A percentile compares a stretch with the other conserved stretches of the same genome.
phyloP scores from a whole-genome alignment of 53 echinoderm and acorn worm genomes.

The Apostichopus leukothele region DNA sequence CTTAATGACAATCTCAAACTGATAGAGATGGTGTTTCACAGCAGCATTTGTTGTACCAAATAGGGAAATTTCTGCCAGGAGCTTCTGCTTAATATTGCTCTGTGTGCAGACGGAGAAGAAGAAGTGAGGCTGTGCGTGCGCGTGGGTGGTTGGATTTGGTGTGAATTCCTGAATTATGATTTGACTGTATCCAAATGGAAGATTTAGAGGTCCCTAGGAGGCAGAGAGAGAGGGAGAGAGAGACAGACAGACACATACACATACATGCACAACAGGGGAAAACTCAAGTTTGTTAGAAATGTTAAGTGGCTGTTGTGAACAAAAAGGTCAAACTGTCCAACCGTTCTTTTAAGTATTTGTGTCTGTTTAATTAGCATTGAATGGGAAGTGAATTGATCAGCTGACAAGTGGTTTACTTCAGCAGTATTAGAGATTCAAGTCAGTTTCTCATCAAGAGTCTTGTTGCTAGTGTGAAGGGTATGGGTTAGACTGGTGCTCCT shows the following conservation, averaged over 20 bases:
- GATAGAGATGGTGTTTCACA: neutral
- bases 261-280: neutral
- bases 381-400: neutral
- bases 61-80: neutral
- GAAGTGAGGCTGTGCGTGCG: slow-evolving; percentile 25
- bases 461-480: no score
- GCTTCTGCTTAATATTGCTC: neutral
- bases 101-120: neutral
- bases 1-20: neutral
- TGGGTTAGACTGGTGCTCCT: no score
- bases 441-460: no score
- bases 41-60: neutral
- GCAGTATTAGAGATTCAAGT: neutral
- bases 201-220: slow-evolving; percentile 38
- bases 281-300: slow-evolving; percentile 11
- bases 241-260: neutral
- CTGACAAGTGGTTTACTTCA: neutral
- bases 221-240: neutral
- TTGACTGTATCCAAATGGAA: slow-evolving; percentile 30
- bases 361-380: neutral
- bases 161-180: slow-evolving; percentile 44
- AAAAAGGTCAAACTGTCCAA: neutral
- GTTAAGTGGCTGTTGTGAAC: slow-evolving; percentile 9
- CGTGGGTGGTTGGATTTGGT: slow-evolving; percentile 41
- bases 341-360: neutral